Conservation (phyloP, 2,797 vertebrate genomes). For the Sibirionetta formosa region DNA sequence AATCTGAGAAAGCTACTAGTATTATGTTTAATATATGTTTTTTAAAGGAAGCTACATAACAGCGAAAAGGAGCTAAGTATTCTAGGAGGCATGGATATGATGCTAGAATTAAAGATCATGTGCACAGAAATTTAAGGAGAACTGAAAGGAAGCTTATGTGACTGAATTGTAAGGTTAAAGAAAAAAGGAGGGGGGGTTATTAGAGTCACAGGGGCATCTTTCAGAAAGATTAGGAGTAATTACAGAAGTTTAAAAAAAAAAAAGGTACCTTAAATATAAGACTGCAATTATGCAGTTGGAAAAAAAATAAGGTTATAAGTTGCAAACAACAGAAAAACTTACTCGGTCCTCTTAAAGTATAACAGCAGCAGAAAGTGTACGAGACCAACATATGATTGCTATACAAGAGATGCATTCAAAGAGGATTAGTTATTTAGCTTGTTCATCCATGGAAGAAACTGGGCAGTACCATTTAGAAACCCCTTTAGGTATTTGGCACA, state of each 20-base stretch:
- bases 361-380: fast-evolving
- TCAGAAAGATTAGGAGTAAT: background rate
- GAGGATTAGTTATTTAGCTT: background rate
- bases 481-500: background rate
- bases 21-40: background rate
- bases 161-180: background rate
- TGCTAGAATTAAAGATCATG: background rate
- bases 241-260: background rate
- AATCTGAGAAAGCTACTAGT: background rate
- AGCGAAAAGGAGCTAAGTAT: background rate
- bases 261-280: background rate
- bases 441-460: background rate
- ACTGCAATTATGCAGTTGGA: background rate
- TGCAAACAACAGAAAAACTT: background rate
- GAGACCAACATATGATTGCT: background rate
- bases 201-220: background rate
- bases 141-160: background rate
- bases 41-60: background rate
- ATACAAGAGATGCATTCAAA: background rate
- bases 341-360: background rate
- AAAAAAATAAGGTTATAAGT: background rate
- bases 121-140: background rate
- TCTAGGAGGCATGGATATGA: background rate
- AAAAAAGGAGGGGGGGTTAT: background rate
- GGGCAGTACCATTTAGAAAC: background rate